phyloP scores from a whole-genome alignment of 2,113 vertebrate species.

The Odocoileus virginianus region DNA sequence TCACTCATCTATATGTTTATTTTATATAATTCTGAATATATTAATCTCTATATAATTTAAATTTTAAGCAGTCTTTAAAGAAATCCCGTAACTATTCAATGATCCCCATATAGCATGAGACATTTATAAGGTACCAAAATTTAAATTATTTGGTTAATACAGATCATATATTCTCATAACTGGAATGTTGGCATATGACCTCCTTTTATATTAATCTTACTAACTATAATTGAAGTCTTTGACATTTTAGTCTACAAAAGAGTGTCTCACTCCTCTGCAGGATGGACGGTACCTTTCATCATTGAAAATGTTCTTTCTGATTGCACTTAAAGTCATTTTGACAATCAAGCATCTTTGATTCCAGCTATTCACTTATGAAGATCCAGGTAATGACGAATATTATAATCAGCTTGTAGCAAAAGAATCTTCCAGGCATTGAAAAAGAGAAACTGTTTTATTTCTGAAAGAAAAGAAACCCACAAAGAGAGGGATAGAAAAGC shows the following conservation, averaged over 20 bases:
- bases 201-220: conserved; percentile 68
- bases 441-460: not conserved
- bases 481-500: not conserved
- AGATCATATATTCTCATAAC: conserved; percentile 55
- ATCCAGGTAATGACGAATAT: not conserved
- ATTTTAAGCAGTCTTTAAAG: not conserved
- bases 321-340: not conserved
- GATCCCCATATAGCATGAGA: not conserved
- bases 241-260: conserved; percentile 59
- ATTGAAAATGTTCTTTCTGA: conserved; percentile 4
- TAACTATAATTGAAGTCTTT: conserved; percentile 61
- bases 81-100: conserved; percentile 17
- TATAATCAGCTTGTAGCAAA: not conserved
- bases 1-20: not conserved
- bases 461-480: not conserved
- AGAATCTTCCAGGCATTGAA: not conserved
- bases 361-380: not conserved
- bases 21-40: not conserved
- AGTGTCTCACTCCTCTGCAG: not conserved
- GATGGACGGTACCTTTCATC: not conserved
- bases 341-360: not conserved
- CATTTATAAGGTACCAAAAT: conserved; percentile 24
- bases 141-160: conserved; percentile 64
- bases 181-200: conserved; percentile 57
- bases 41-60: not conserved